phyloP scores from a whole-genome alignment of 2,888 invertebrate species.

The Perizoma affinitatum region DNA sequence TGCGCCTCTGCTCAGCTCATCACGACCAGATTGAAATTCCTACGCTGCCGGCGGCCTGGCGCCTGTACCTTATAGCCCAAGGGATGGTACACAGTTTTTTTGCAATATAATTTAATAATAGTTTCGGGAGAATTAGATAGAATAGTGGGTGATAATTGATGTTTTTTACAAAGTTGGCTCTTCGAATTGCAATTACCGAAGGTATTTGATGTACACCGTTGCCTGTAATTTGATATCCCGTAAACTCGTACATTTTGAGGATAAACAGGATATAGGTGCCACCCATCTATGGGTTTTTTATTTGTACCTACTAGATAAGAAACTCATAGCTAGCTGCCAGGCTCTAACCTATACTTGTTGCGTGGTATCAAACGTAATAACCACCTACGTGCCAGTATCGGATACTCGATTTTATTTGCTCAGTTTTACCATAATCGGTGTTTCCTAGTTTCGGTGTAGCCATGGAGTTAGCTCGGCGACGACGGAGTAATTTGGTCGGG shows the following conservation, averaged over 20 bases:
- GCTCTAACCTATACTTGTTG: conserved; percentile 64
- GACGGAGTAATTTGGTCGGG: background rate
- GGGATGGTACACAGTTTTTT: background rate
- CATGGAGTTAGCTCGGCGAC: conserved; percentile 10
- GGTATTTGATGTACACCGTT: too few species aligned
- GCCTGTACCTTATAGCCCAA: conserved; percentile 45
- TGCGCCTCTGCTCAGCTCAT: conserved; percentile 73
- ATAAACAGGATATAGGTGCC: too few species aligned
- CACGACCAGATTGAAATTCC: conserved; percentile 81
- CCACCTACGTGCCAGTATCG: conserved; percentile 69
- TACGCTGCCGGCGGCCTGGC: conserved; percentile 67
- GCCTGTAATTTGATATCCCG: too few species aligned
- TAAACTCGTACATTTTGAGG: too few species aligned
- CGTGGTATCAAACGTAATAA: conserved; percentile 72
- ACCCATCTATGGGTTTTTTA: background rate
- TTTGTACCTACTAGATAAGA: background rate
- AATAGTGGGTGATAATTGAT: too few species aligned
- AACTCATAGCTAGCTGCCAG: conserved; percentile 6
- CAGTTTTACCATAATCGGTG: conserved; percentile 33
- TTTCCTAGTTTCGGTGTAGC: conserved; percentile 22
- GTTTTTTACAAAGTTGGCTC: too few species aligned
- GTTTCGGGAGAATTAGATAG: too few species aligned
- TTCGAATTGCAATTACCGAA: too few species aligned
- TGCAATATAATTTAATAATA: too few species aligned
- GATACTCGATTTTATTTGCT: conserved; percentile 60